Conservation (phyloP, 1,140 invertebrate species). For the Sesamia nonagrioides region DNA sequence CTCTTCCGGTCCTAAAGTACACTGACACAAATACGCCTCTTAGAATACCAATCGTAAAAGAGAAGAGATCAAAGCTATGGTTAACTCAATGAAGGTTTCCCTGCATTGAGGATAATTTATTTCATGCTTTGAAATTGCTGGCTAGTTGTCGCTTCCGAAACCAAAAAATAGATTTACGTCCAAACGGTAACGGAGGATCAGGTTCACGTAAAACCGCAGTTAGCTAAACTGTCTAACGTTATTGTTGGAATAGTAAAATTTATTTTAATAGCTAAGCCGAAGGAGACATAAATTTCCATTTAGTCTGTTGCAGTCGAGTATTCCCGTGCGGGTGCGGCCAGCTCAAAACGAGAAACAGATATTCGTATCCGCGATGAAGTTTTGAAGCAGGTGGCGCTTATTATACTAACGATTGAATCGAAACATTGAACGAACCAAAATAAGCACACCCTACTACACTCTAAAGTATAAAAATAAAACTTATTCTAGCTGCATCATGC, state of each 20-base stretch:
- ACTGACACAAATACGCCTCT: constrained; percentile 31
- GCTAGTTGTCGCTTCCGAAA: background rate
- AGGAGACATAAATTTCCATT: constrained; percentile 70
- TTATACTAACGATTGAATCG: constrained; percentile 31
- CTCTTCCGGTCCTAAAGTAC: constrained; percentile 26
- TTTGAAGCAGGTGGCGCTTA: constrained; percentile 67
- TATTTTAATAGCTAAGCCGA: constrained; percentile 52
- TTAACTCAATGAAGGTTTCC: background rate
- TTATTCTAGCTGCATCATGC: background rate
- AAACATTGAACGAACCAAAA: too few relatives aligned
- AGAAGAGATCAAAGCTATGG: constrained; percentile 18
- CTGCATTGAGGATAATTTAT: constrained; percentile 24
- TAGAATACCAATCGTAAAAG: constrained; percentile 31
- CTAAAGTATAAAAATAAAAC: constrained; percentile 8
- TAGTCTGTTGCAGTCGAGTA: constrained; percentile 58
- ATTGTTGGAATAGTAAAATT: constrained; percentile 48
- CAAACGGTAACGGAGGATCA: background rate
- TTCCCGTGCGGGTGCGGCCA: constrained; percentile 59
- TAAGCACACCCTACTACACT: background rate
- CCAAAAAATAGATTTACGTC: background rate
- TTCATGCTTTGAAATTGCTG: constrained; percentile 5
- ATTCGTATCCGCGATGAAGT: constrained; percentile 66
- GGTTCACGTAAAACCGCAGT: constrained; percentile 29
- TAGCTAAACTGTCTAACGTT: constrained; percentile 34
- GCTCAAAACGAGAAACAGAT: constrained; percentile 61